Conservation (phyloP, 2,888 invertebrate species). For the Brenthis ino region DNA sequence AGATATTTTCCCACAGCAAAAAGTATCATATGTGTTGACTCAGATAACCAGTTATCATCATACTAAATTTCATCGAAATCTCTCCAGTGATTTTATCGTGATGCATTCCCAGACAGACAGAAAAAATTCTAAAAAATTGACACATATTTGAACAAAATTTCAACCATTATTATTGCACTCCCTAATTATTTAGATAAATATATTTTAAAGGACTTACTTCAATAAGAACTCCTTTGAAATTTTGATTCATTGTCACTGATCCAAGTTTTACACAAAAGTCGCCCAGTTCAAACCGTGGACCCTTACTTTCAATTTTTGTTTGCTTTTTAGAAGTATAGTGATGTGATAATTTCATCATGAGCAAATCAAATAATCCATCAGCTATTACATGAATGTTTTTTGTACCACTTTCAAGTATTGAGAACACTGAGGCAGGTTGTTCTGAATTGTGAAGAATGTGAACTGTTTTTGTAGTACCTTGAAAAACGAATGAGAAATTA, state of each 20-base stretch:
- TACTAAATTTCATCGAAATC: too few relatives aligned
- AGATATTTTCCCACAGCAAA: too few relatives aligned
- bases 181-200: too few relatives aligned
- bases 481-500: not conserved
- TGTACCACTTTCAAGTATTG: conserved; percentile 92
- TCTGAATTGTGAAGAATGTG: conserved; percentile 98
- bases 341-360: conserved; percentile 94
- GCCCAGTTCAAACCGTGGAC: conserved; percentile 92
- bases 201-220: conserved; percentile 83
- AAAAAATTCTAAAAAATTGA: too few relatives aligned
- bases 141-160: too few relatives aligned
- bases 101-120: too few relatives aligned
- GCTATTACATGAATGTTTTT: conserved; percentile 94
- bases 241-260: conserved; percentile 94
- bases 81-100: too few relatives aligned
- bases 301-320: conserved; percentile 94
- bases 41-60: too few relatives aligned
- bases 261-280: conserved; percentile 97
- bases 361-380: conserved; percentile 93
- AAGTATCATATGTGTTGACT: too few relatives aligned
- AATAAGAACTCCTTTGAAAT: conserved; percentile 95
- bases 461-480: conserved; percentile 90
- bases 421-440: conserved; percentile 96
- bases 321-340: conserved; percentile 95
- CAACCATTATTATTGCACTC: too few relatives aligned